Evolutionary conservation across 2,888 invertebrate species (phyloP).

Genomic region (Oscheius sp.): DNA sequence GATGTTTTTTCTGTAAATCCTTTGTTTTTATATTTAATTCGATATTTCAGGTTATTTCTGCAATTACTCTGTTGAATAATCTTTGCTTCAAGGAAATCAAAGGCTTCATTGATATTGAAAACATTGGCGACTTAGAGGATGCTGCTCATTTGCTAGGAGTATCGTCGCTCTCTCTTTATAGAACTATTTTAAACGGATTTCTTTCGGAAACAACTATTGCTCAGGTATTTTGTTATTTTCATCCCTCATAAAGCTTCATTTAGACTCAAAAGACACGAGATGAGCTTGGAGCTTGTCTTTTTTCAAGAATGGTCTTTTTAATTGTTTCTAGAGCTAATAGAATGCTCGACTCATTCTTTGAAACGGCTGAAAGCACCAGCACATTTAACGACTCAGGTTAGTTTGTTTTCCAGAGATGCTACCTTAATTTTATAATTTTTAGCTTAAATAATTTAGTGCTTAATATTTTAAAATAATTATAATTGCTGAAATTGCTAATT

Average conservation of each 20-base stretch:
- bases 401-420: not conserved
- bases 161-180: conserved; percentile 42
- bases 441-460: too few relatives aligned
- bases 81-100: conserved; percentile 39
- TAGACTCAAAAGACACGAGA: conserved; percentile 39
- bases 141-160: conserved; percentile 41
- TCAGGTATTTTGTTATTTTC: too few relatives aligned
- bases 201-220: conserved; percentile 11
- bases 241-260: too few relatives aligned
- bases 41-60: conserved; percentile 39
- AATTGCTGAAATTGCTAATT: too few relatives aligned
- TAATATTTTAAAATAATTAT: too few relatives aligned
- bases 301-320: conserved; percentile 35
- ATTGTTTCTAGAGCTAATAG: conserved; percentile 40
- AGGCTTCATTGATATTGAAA: conserved; percentile 40
- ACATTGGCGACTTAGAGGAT: conserved; percentile 47
- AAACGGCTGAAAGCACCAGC: conserved; percentile 36
- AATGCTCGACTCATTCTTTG: conserved; percentile 34
- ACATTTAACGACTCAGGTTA: conserved; percentile 44
- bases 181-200: conserved; percentile 20
- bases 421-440: not conserved
- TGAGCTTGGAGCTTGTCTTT: conserved; percentile 39
- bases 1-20: conserved; percentile 43
- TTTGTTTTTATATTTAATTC: too few relatives aligned
- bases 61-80: conserved; percentile 45